Conservation (phyloP, 2,113 vertebrate genomes). For the Heliornis fulica region DNA sequence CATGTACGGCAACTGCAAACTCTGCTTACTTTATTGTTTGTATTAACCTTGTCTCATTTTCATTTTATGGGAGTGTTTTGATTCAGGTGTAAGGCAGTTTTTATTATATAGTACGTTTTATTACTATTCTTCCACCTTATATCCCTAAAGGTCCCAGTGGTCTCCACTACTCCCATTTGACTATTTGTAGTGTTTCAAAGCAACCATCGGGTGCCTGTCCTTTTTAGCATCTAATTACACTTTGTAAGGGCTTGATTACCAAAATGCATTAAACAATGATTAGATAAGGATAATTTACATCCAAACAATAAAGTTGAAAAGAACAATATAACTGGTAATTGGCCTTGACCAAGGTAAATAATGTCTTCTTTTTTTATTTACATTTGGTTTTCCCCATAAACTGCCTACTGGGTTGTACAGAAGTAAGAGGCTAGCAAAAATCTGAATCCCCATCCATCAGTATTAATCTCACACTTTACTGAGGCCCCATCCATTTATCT, state of each 20-base stretch:
- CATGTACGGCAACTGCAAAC: neutral
- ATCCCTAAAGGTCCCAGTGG: neutral
- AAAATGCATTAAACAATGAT: constrained; percentile 76
- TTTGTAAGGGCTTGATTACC: constrained; percentile 68
- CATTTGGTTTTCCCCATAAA: constrained; percentile 79
- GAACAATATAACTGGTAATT: constrained; percentile 80
- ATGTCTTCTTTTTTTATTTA: constrained; percentile 80
- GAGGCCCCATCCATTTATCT: constrained; percentile 89
- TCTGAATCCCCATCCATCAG: constrained; percentile 85
- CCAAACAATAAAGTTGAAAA: constrained; percentile 69
- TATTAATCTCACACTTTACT: constrained; percentile 83
- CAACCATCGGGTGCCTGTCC: constrained; percentile 24
- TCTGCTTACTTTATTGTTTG: neutral
- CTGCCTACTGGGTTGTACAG: constrained; percentile 79
- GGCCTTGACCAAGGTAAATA: constrained; percentile 81
- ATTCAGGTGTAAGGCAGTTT: neutral
- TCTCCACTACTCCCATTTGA: neutral
- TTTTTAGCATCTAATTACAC: constrained; percentile 72
- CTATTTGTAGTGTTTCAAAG: constrained; percentile 11
- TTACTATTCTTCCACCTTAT: neutral
- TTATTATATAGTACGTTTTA: neutral
- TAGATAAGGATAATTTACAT: constrained; percentile 77
- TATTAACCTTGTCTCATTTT: neutral
- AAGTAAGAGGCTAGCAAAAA: constrained; percentile 83
- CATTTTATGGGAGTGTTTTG: neutral